Evolutionary conservation across 2,888 invertebrate species (phyloP).

Genomic region (Cecidostiba fungosa): DNA sequence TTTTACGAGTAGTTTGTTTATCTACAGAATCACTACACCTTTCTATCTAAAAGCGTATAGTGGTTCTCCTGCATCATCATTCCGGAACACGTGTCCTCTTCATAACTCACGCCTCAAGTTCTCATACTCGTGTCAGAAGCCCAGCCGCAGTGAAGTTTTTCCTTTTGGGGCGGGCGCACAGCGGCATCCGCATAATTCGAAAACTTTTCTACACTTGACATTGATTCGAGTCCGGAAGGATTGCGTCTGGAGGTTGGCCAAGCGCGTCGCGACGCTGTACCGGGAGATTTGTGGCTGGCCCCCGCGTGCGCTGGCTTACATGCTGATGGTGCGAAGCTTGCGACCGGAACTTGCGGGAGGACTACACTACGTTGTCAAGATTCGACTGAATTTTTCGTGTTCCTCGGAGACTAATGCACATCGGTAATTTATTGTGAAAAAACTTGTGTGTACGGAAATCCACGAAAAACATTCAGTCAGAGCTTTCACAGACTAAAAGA

Average conservation of each 20-base stretch:
- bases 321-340: neutral
- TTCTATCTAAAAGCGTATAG: neutral
- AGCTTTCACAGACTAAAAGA: no score
- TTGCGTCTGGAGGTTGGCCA: slow-evolving; percentile 46
- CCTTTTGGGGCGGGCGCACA: neutral
- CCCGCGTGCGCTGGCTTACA: neutral
- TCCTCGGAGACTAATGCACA: no score
- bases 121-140: neutral
- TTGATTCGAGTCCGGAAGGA: slow-evolving; percentile 40
- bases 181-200: slow-evolving; percentile 38
- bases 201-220: slow-evolving; percentile 54
- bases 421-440: no score
- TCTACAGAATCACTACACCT: no score
- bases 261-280: neutral
- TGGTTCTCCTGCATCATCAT: neutral
- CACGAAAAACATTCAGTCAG: no score
- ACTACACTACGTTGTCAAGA: neutral
- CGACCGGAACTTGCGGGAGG: neutral
- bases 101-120: slow-evolving; percentile 22
- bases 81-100: neutral
- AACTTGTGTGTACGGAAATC: no score
- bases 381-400: neutral
- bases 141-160: slow-evolving; percentile 23
- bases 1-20: no score
- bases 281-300: slow-evolving; percentile 3